These are phyloP conservation scores for Hyalella azteca DNA, from an alignment of 2,888 invertebrate species.

Conservation along the genomic window DNA sequence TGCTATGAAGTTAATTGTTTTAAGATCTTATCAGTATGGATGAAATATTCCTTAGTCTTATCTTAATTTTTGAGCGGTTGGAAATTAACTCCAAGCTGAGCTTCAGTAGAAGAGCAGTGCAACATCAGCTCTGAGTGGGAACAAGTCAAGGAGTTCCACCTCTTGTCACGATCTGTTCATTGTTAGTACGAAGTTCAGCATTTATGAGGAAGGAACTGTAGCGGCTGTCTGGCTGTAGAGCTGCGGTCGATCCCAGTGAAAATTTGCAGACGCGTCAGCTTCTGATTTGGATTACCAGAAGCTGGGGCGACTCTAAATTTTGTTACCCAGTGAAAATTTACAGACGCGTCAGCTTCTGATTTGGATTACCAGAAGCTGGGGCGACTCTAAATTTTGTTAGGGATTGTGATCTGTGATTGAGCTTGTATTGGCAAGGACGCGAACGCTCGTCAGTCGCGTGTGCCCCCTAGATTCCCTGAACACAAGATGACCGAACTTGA, in stretches of 20 bases:
- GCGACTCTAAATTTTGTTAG: too few relatives aligned
- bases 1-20: conserved; percentile 32
- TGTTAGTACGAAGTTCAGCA: not conserved
- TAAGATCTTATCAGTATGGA: conserved; percentile 7
- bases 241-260: too few relatives aligned
- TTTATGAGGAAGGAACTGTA: not conserved
- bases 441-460: not conserved
- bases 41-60: not conserved
- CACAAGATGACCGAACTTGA: not conserved
- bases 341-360: too few relatives aligned
- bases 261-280: too few relatives aligned
- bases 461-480: not conserved
- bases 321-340: too few relatives aligned
- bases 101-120: not conserved
- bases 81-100: conserved; percentile 1
- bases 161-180: not conserved
- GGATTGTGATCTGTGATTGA: too few relatives aligned
- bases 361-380: too few relatives aligned
- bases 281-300: too few relatives aligned
- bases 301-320: too few relatives aligned
- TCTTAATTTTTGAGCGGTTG: conserved; percentile 7
- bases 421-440: too few relatives aligned
- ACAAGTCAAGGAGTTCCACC: too few relatives aligned
- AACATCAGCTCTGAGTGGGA: not conserved
- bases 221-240: not conserved